Conservation (phyloP, 1,140 invertebrate species). For the Papilio helenus region DNA sequence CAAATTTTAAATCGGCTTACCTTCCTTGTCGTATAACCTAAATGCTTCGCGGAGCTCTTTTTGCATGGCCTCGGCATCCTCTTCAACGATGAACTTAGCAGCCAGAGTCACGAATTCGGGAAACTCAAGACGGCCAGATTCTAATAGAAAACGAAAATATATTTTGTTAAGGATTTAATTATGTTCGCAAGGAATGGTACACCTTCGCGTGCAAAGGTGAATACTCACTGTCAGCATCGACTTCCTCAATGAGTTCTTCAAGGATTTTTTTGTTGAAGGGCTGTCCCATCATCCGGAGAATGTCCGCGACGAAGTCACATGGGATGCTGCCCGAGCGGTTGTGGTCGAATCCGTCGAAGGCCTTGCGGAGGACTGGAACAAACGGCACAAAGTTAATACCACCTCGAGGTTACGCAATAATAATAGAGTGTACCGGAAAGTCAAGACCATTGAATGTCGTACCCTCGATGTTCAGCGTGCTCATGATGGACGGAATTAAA, state of each 20-base stretch:
- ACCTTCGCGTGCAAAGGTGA: neutral
- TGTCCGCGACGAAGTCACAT: constrained; percentile 96
- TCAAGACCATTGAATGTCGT: constrained; percentile 39
- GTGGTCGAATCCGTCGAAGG: constrained; percentile 98
- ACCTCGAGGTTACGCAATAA: constrained; percentile 51
- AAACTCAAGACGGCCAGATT: constrained; percentile 97
- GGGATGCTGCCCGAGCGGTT: constrained; percentile 97
- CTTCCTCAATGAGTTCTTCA: constrained; percentile 97
- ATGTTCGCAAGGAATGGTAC: constrained; percentile 20
- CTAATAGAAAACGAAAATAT: constrained; percentile 80
- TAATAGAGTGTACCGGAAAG: neutral
- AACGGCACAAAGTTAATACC: constrained; percentile 52
- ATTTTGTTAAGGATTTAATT: neutral
- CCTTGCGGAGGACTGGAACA: constrained; percentile 93
- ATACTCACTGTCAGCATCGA: constrained; percentile 96
- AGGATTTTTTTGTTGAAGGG: constrained; percentile 97
- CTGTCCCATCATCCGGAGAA: constrained; percentile 97
- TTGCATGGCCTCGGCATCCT: constrained; percentile 95
- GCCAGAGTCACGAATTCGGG: constrained; percentile 97
- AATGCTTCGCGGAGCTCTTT: constrained; percentile 97
- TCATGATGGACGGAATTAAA: constrained; percentile 49
- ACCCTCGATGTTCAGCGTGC: constrained; percentile 72
- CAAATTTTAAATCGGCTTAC: constrained; percentile 70
- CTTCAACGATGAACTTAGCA: constrained; percentile 97
- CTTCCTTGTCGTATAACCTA: constrained; percentile 94